These are phyloP conservation scores for Palythoa grandiflora DNA, from an alignment of 92 coral and sea anemone genomes.

Conservation along the genomic window DNA sequence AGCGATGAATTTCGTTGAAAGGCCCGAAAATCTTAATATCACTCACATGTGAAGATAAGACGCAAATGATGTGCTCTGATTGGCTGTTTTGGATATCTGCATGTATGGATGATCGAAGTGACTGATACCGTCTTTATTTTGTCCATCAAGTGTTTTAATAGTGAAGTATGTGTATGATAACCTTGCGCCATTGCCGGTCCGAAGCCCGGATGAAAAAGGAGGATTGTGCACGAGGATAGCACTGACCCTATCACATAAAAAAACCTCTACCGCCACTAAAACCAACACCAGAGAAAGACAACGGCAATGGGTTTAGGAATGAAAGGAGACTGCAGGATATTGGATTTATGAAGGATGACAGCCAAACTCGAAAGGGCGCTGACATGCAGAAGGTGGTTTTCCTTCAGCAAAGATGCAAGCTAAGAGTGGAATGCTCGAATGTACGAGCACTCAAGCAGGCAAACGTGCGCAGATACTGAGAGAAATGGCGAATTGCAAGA, in stretches of 20 bases:
- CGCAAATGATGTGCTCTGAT: too few species aligned
- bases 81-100: too few species aligned
- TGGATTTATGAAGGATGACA: not conserved
- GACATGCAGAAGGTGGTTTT: not conserved
- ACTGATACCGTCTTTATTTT: too few species aligned
- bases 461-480: slow-evolving; percentile 8
- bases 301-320: not conserved
- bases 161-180: too few species aligned
- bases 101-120: too few species aligned
- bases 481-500: not conserved
- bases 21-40: too few species aligned
- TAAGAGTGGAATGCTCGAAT: not conserved
- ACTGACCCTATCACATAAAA: not conserved
- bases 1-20: too few species aligned
- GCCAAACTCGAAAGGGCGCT: not conserved
- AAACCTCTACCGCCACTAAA: not conserved
- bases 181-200: slow-evolving; percentile 1
- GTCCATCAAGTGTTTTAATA: too few species aligned
- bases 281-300: not conserved
- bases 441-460: not conserved
- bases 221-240: slow-evolving; percentile 1
- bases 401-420: not conserved
- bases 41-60: too few species aligned
- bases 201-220: not conserved
- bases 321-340: not conserved